Evolutionary conservation across 2,113 vertebrate species (phyloP), one percentile per base, ranked within the genome.

Genomic region (Engraulis encrasicolus): DNA sequence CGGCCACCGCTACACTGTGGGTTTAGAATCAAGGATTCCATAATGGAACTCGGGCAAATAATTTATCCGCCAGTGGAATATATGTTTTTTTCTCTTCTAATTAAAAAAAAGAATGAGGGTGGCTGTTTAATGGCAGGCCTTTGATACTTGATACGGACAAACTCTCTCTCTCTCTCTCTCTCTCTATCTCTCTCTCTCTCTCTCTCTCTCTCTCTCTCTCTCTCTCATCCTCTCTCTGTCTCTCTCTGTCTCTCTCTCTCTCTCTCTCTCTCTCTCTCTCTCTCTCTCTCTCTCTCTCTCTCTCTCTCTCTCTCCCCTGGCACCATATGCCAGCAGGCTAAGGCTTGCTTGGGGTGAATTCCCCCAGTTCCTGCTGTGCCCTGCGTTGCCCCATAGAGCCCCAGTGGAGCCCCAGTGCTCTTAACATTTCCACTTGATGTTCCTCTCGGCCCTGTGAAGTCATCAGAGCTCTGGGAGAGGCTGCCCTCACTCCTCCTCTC

Each of bases 41-140:
- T 61, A 87, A 88, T 87, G 40, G 38, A 87, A 40, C 50, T 85
- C 84, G 78, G 87, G 86, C 89, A 83, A 81, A 88, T 92, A 88
- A 92, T 90, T 91, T 90, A 85, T 87, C 79, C 87, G 78, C 58
- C 91, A 90, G 88, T 87, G 83, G 82, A 87, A 78, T 89, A 89
- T 89, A 88, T 23, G 23, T 45, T 45, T n/a, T n/a, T n/a, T n/a
- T n/a, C n/a, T n/a, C 40, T 45, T 45, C 3, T 45, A 45, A 45
- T 45, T 45, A 45, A 45, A 45, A 45, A 45, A 91, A 90, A 90
- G 91, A 92, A 92, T 91, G 91, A 93, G 88, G 89, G 87, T 87
- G 90, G 86, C 90, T 91, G 91, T 91, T 83, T 83, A 89, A 85
- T 78, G 77, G 79, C 81, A 82, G n/a, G 84, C 85, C 85, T 87